phyloP scores from a whole-genome alignment of 2,888 invertebrate genomes.

The Hirtodrosophila confusa region DNA sequence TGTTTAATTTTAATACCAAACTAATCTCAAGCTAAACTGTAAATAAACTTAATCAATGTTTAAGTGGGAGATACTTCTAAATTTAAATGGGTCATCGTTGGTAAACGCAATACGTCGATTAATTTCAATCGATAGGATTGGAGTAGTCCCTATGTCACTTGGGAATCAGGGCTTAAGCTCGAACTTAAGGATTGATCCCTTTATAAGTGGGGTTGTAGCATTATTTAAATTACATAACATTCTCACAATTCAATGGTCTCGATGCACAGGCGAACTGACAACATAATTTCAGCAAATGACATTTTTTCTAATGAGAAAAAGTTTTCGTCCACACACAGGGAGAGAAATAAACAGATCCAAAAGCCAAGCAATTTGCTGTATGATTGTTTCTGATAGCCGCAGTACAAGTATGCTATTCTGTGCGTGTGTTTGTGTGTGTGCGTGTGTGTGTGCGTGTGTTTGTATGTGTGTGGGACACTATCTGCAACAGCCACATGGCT shows the following conservation, averaged over 20 bases:
- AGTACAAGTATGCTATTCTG: neutral
- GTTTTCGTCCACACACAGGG: conserved; percentile 18
- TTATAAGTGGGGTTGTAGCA: conserved; percentile 8
- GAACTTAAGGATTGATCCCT: neutral
- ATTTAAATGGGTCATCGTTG: no score
- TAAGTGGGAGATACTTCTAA: no score
- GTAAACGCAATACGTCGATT: no score
- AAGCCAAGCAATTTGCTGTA: conserved; percentile 57
- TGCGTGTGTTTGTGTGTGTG: conserved; percentile 3
- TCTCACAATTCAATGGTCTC: conserved; percentile 45
- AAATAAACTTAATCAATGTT: no score
- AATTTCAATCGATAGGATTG: no score
- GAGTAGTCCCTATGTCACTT: no score
- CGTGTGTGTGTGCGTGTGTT: conserved; percentile 2
- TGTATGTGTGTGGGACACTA: conserved; percentile 15
- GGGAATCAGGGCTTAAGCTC: neutral
- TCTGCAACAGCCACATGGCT: conserved; percentile 51
- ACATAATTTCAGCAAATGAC: conserved; percentile 74
- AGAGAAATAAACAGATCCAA: no score
- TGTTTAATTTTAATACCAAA: neutral
- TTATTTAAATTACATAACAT: conserved; percentile 47
- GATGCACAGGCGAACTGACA: conserved; percentile 66
- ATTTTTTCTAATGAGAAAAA: conserved; percentile 69
- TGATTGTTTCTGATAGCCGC: conserved; percentile 51
- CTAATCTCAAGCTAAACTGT: no score